Percentiles rank a stretch among this genome's conserved stretches.
phyloP scores from a whole-genome alignment of 2,113 vertebrate species.

The Anguilla rostrata region DNA sequence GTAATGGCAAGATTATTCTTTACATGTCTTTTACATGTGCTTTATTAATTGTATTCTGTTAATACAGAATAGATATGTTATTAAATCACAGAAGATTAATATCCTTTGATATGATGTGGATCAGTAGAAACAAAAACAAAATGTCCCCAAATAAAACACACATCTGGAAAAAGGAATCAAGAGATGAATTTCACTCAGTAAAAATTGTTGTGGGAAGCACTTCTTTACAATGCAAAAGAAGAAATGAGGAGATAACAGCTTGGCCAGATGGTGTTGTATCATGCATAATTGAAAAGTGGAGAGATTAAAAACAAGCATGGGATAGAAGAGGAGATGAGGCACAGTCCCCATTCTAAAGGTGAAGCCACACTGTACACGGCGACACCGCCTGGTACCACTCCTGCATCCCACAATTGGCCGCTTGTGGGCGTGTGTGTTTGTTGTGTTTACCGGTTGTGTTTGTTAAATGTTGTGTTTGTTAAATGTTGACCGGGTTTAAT shows the following conservation, averaged over 20 bases:
- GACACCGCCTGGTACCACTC: too few relatives aligned
- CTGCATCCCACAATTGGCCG: too few relatives aligned
- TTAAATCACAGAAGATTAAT: too few relatives aligned
- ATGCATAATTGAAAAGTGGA: slow-evolving; percentile 4
- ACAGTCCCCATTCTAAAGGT: neutral
- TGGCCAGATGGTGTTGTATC: slow-evolving; percentile 1
- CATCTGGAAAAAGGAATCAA: neutral
- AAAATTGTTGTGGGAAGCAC: neutral
- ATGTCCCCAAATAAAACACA: neutral
- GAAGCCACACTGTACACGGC: too few relatives aligned
- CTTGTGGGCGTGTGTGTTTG: too few relatives aligned
- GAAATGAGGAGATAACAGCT: slow-evolving; percentile 1
- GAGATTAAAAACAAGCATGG: neutral
- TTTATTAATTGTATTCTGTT: too few relatives aligned
- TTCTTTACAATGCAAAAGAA: neutral
- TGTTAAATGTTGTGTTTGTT: too few relatives aligned
- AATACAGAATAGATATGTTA: too few relatives aligned
- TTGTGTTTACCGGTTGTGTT: too few relatives aligned
- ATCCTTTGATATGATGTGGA: neutral
- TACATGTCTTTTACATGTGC: too few relatives aligned
- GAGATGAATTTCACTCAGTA: neutral
- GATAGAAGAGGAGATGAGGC: neutral
- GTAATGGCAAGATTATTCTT: too few relatives aligned
- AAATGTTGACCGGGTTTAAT: too few relatives aligned
- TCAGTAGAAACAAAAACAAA: neutral